A percentile compares a stretch with the other conserved stretches of the same genome.
Evolutionary conservation across 1,140 invertebrate genomes (phyloP).

Genomic region (Pachyrhynchus sulphureomaculatus): DNA sequence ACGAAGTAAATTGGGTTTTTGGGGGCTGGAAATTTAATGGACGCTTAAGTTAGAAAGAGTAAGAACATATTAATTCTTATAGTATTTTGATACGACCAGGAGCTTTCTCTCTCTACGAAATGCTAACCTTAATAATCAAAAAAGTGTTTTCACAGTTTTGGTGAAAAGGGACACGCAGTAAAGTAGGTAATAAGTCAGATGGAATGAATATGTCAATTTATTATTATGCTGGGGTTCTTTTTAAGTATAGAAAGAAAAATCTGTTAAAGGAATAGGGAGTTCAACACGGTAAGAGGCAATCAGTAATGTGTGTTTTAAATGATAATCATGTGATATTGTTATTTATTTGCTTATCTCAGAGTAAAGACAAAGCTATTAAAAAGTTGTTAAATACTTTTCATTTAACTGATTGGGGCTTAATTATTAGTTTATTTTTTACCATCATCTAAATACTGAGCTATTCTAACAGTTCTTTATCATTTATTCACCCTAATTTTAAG

Average conservation of each 20-base stretch:
- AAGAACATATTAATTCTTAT: too few species aligned
- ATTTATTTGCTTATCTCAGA: too few species aligned
- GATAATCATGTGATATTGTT: too few species aligned
- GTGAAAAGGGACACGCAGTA: conserved; percentile 28
- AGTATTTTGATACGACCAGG: too few species aligned
- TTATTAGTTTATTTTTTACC: too few species aligned
- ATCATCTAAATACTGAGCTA: too few species aligned
- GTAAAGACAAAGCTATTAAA: too few species aligned
- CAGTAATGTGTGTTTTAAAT: background rate
- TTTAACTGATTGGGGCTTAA: too few species aligned
- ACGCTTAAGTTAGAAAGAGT: background rate
- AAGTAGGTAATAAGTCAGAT: conserved; percentile 29
- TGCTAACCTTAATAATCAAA: conserved; percentile 28
- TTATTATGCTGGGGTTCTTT: conserved; percentile 20
- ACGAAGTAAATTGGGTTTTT: conserved; percentile 25
- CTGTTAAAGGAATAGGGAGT: conserved; percentile 13
- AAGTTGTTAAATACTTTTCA: background rate
- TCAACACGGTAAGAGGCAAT: background rate
- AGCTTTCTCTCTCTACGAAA: background rate
- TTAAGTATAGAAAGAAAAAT: conserved; percentile 7
- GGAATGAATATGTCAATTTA: conserved; percentile 27
- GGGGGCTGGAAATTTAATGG: conserved; percentile 13
- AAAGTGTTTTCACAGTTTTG: conserved; percentile 25
- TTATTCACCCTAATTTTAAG: too few species aligned
- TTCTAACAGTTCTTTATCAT: too few species aligned